These are phyloP conservation scores for Sthenelais limicola DNA, from an alignment of 2,888 invertebrate genomes.

Conservation along the genomic window DNA sequence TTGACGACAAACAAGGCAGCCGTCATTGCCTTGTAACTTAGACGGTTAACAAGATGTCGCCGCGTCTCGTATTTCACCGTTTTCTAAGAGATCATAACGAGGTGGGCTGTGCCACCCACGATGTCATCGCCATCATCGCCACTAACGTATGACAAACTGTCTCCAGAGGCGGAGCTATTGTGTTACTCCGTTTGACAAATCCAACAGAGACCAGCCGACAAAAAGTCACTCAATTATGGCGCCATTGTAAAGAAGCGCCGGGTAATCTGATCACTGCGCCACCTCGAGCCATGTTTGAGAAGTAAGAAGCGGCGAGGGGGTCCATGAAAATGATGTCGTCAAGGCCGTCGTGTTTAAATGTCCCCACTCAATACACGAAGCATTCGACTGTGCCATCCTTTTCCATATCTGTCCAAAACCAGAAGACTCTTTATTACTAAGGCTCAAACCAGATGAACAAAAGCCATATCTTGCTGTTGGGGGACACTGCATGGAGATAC, in stretches of 20 bases:
- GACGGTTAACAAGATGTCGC: slow-evolving; percentile 35
- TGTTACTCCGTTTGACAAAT: slow-evolving; percentile 36
- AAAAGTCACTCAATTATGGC: slow-evolving; percentile 34
- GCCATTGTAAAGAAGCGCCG: slow-evolving; percentile 31
- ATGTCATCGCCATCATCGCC: neutral
- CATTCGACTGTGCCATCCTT: too few species aligned
- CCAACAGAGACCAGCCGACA: slow-evolving; percentile 9
- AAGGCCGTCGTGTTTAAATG: too few species aligned
- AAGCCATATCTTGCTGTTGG: too few species aligned
- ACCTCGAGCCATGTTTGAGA: slow-evolving; percentile 24
- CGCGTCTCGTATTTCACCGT: neutral
- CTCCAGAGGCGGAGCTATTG: slow-evolving; percentile 1
- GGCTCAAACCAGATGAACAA: too few species aligned
- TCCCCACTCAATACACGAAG: too few species aligned
- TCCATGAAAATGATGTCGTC: too few species aligned
- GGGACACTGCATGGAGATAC: too few species aligned
- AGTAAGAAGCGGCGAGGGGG: slow-evolving; percentile 23
- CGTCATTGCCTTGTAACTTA: slow-evolving; percentile 23
- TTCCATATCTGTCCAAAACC: too few species aligned
- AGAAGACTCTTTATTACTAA: too few species aligned
- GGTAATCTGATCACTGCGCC: slow-evolving; percentile 37
- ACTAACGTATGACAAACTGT: slow-evolving; percentile 1
- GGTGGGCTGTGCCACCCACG: slow-evolving; percentile 22
- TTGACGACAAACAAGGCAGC: slow-evolving; percentile 23
- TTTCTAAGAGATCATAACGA: slow-evolving; percentile 23